Evolutionary conservation across 2,888 invertebrate species (phyloP).

Genomic region (Eilema depressum): DNA sequence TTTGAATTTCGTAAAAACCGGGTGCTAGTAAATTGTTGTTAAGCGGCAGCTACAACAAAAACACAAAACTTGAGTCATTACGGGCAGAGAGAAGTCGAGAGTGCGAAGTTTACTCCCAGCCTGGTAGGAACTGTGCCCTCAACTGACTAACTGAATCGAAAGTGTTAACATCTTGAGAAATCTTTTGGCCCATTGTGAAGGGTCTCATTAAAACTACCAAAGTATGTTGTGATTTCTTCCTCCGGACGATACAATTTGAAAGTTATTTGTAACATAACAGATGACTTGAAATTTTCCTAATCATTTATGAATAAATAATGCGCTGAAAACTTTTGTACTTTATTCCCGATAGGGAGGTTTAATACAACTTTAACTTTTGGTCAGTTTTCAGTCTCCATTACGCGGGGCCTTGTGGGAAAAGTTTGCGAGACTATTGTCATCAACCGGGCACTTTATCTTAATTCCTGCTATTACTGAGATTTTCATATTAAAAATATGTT

Average conservation of each 20-base stretch:
- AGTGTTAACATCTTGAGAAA: slow-evolving; percentile 62
- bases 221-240: slow-evolving; percentile 18
- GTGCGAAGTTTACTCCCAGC: slow-evolving; percentile 74
- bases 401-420: not conserved
- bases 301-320: not conserved
- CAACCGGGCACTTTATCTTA: too few species aligned
- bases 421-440: not conserved
- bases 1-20: slow-evolving; percentile 27
- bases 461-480: too few species aligned
- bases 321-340: not conserved
- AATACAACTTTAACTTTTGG: too few species aligned
- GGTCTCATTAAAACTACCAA: slow-evolving; percentile 45
- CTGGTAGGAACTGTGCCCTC: slow-evolving; percentile 62
- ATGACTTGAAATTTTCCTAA: too few species aligned
- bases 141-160: slow-evolving; percentile 62
- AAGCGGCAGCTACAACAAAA: slow-evolving; percentile 73
- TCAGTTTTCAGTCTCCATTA: not conserved
- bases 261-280: slow-evolving; percentile 4
- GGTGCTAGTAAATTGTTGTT: slow-evolving; percentile 63
- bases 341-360: not conserved
- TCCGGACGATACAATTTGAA: slow-evolving; percentile 12
- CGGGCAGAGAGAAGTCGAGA: slow-evolving; percentile 58
- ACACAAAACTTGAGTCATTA: slow-evolving; percentile 78
- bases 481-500: too few species aligned
- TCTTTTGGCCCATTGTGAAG: slow-evolving; percentile 54